A percentile compares a stretch with the other conserved stretches of the same genome.
phyloP scores from a whole-genome alignment of 1,140 invertebrate species.

The Diorhabda carinulata region DNA sequence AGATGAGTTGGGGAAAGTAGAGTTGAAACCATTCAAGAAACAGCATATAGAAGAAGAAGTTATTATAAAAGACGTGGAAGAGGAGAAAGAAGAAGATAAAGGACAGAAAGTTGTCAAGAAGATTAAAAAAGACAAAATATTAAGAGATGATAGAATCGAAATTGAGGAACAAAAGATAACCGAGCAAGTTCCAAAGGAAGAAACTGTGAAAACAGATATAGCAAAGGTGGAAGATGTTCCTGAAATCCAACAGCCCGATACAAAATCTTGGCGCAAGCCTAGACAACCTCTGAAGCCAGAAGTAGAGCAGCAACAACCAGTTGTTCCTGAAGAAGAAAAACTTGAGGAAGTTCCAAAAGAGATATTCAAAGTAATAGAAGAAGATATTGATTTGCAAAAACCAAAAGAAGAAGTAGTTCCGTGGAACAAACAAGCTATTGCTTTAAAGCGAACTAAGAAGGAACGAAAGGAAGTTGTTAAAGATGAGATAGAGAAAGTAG shows the following conservation, averaged over 20 bases:
- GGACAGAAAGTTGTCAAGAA: constrained; percentile 22
- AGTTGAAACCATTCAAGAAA: constrained; percentile 28
- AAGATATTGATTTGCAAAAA: constrained; percentile 45
- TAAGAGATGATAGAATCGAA: constrained; percentile 13
- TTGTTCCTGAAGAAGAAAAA: constrained; percentile 14
- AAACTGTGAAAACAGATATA: constrained; percentile 46
- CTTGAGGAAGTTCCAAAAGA: constrained; percentile 11
- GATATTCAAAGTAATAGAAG: constrained; percentile 45
- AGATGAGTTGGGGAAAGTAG: constrained; percentile 37
- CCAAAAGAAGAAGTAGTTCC: constrained; percentile 37
- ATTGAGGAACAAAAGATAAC: constrained; percentile 1
- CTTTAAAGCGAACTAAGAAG: constrained; percentile 43
- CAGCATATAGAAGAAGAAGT: constrained; percentile 16
- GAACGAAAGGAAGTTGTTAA: constrained; percentile 43
- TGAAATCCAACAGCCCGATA: constrained; percentile 13
- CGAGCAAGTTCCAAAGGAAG: constrained; percentile 27
- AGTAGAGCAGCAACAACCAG: constrained; percentile 10
- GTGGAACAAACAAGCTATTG: constrained; percentile 48
- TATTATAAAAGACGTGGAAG: constrained; percentile 6
- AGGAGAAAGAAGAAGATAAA: background rate
- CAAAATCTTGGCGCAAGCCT: constrained; percentile 30
- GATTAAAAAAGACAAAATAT: constrained; percentile 27
- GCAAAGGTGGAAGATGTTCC: constrained; percentile 55
- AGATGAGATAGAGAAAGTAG: constrained; percentile 46
- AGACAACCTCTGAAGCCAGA: constrained; percentile 21